phyloP scores from a whole-genome alignment of 2,113 vertebrate species.

The Anser brachyrhynchus region DNA sequence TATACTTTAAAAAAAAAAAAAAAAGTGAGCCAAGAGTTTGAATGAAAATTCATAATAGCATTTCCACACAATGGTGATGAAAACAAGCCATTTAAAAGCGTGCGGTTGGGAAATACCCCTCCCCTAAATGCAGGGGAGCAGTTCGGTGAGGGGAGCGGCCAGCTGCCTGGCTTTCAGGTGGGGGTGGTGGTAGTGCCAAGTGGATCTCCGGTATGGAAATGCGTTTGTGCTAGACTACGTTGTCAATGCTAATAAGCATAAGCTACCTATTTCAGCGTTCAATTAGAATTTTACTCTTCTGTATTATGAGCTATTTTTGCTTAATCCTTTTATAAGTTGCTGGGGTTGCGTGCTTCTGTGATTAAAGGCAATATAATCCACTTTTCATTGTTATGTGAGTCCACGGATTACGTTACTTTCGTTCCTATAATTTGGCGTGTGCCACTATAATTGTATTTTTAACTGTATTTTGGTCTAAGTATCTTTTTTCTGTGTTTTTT shows the following conservation, averaged over 20 bases:
- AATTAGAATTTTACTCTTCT: neutral
- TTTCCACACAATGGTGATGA: slow-evolving; percentile 60
- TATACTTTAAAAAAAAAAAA: slow-evolving; percentile 55
- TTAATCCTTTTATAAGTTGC: slow-evolving; percentile 39
- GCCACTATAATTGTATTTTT: neutral
- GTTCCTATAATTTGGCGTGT: neutral
- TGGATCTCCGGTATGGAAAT: neutral
- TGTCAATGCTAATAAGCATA: neutral
- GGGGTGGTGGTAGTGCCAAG: neutral
- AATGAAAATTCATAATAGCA: slow-evolving; percentile 53
- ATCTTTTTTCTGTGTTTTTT: neutral
- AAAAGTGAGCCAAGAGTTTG: slow-evolving; percentile 61
- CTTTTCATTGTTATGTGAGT: slow-evolving; percentile 10
- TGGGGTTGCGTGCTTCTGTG: neutral
- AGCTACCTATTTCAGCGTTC: neutral
- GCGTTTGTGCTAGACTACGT: neutral
- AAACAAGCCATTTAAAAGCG: neutral
- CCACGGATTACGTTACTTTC: neutral
- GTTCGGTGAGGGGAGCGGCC: neutral
- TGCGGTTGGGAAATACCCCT: neutral
- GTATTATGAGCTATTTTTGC: neutral
- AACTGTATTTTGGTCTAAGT: neutral
- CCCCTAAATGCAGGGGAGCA: neutral
- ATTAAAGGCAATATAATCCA: slow-evolving; percentile 63
- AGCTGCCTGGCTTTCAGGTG: neutral